Evolutionary conservation across 2,113 vertebrate genomes (phyloP), one percentile per base, ranked within the genome.

Genomic region (Pongo abelii): DNA sequence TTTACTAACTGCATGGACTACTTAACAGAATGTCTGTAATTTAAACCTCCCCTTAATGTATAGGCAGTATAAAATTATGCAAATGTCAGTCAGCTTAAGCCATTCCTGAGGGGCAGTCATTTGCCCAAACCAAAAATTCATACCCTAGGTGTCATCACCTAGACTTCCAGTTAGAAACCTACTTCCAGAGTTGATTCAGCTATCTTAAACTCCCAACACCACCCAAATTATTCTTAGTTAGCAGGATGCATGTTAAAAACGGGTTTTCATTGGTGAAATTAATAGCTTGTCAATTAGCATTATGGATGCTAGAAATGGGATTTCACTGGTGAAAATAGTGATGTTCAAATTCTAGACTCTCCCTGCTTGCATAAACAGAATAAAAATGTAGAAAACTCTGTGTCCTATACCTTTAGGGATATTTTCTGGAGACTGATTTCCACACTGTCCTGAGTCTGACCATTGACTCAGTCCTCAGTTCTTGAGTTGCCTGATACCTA

Each of bases 181-280:
- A 64, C 16, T 20, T 67, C 38, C 32, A 50, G 32, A 94, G 81
- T 38, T 46, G 57, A 59, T 52, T 91, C 61, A 91, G 46, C 35
- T 69, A 30, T 83, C 61, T 90, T 83, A 95, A 48, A 43, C 55
- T 94, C 86, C 46, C 32, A 72, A 77, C 3, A 89, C 17, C 46
- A 75, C 20, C 20, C 74, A 70, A 70, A 52, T 23, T 57, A 85
- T 78, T 91, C 87, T 80, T 93, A 96, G 55, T 79, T 87, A 80
- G 92, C 38, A 85, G 70, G 85, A 52, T 91, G 57, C 32, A 52
- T 93, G 40, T 89, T 86, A 88, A 89, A 92, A 96, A 94, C 74
- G 20, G 25, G 20, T 69, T 96, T 92, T 78, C 46, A 40, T 14
- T 91, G 57, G 57, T 77, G 91, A 89, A 86, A 93, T 83, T 95